Evolutionary conservation across 1,140 invertebrate species (phyloP).

Genomic region (Drosophila dunni): DNA sequence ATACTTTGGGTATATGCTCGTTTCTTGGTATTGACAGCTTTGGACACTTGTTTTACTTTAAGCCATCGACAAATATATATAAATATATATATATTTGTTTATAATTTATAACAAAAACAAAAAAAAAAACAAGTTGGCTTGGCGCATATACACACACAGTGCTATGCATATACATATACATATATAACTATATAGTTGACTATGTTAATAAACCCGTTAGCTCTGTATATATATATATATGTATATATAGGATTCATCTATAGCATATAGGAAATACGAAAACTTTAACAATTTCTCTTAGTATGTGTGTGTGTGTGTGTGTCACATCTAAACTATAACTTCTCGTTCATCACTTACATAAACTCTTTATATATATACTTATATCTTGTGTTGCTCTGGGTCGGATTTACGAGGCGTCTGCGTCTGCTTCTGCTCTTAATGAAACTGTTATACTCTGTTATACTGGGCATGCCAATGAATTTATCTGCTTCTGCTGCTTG

Average conservation of each 20-base stretch:
- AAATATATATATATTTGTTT: conserved; percentile 23
- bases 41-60: conserved; percentile 67
- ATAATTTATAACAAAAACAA: conserved; percentile 35
- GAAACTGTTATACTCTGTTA: not conserved
- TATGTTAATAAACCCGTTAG: conserved; percentile 42
- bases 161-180: conserved; percentile 26
- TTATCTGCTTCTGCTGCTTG: not conserved
- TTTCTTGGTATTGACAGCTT: conserved; percentile 72
- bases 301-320: not conserved
- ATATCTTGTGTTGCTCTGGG: conserved; percentile 2
- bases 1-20: conserved; percentile 43
- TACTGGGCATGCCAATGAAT: no score
- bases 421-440: conserved; percentile 2
- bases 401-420: not conserved
- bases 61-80: conserved; percentile 28
- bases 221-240: conserved; percentile 27
- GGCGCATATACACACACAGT: conserved; percentile 9
- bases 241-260: conserved; percentile 4
- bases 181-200: conserved; percentile 26
- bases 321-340: not conserved
- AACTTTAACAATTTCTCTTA: conserved; percentile 47
- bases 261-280: conserved; percentile 27
- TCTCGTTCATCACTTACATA: not conserved
- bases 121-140: conserved; percentile 34
- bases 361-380: not conserved